A percentile compares a stretch with the other conserved stretches of the same genome.
These are phyloP conservation scores for Melanotaenia duboulayi DNA, from an alignment of 2,113 vertebrate species.

Conservation along the genomic window DNA sequence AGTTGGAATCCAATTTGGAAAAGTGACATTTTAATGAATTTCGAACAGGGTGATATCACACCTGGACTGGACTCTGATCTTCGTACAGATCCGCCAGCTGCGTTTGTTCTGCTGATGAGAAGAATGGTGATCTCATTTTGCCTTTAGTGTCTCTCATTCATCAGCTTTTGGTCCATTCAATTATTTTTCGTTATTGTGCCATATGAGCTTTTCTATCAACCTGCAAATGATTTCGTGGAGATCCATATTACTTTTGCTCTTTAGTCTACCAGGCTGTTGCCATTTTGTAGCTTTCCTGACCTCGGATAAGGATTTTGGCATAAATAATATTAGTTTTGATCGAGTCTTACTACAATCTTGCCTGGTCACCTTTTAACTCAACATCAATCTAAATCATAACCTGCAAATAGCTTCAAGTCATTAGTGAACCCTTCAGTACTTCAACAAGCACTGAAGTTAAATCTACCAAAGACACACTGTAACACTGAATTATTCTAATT, in stretches of 20 bases:
- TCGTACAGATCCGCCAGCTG: too few relatives aligned
- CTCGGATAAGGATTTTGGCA: not conserved
- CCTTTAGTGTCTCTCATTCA: too few relatives aligned
- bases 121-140: too few relatives aligned
- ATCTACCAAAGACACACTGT: too few relatives aligned
- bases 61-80: too few relatives aligned
- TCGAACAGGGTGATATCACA: too few relatives aligned
- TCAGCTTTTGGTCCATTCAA: too few relatives aligned
- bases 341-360: not conserved
- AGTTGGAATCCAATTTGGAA: too few relatives aligned
- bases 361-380: not conserved
- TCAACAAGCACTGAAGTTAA: not conserved
- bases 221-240: not conserved
- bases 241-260: not conserved
- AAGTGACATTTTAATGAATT: too few relatives aligned
- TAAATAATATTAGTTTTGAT: not conserved
- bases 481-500: too few relatives aligned
- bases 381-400: not conserved
- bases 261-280: not conserved
- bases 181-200: not conserved
- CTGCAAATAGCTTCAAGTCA: not conserved
- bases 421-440: not conserved
- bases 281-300: slow-evolving; percentile 3
- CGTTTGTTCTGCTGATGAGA: too few relatives aligned
- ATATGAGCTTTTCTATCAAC: not conserved